phyloP scores from a whole-genome alignment of 1,140 invertebrate genomes.

The Leptoteleia sp. region DNA sequence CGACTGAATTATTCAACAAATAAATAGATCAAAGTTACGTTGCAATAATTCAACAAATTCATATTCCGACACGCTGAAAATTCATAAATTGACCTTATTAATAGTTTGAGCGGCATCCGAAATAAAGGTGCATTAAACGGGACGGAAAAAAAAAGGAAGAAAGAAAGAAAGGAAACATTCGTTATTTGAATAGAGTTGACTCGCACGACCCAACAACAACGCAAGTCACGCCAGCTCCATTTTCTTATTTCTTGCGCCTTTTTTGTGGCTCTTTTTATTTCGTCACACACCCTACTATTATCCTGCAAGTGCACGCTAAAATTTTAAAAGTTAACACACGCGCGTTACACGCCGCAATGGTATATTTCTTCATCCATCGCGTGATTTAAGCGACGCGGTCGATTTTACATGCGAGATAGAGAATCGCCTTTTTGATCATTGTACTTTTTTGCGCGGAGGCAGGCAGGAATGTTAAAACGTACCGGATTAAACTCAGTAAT shows the following conservation, averaged over 20 bases:
- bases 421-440: neutral
- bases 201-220: neutral
- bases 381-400: conserved; percentile 27
- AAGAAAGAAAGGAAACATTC: too few species aligned
- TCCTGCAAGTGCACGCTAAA: conserved; percentile 8
- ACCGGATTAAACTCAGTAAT: neutral
- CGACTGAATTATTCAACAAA: too few species aligned
- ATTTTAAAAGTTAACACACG: conserved; percentile 16
- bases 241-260: conserved; percentile 27
- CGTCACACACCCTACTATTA: conserved; percentile 18
- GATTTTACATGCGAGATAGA: conserved; percentile 11
- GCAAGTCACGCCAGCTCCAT: conserved; percentile 26
- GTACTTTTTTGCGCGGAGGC: neutral
- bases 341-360: neutral
- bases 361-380: conserved; percentile 9
- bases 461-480: neutral
- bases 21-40: too few species aligned
- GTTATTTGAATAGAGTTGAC: conserved; percentile 19
- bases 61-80: too few species aligned
- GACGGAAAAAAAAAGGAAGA: too few species aligned
- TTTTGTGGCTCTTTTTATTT: conserved; percentile 32
- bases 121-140: conserved; percentile 1
- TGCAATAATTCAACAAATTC: too few species aligned
- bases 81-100: neutral
- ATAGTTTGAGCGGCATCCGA: neutral